Base-by-base conservation (phyloP, 1,140 invertebrate genomes). In the Megalonaias nervosa region DNA sequence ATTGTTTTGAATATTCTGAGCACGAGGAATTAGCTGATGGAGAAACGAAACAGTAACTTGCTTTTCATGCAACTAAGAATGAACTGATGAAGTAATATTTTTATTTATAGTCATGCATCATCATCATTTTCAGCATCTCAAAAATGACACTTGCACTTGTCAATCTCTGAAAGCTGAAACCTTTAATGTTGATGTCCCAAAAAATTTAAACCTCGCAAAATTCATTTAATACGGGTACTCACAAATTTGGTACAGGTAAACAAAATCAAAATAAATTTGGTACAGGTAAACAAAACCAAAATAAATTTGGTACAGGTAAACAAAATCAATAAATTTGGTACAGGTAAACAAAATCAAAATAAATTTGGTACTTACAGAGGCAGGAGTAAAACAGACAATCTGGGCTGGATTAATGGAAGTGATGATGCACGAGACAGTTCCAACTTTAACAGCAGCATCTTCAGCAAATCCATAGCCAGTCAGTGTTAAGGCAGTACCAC, bases 391-490 rank as follows among this genome's bases (percentile, higher is more conserved):
- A 48, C 76, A 78, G 4, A 26, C n/a, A 21, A 78, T 78, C 15
- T 62, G 17, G 15, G 26, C 58, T 17, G 66, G 56, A 11, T 48
- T 6, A 15, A 67, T 12, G 65, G 19, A 58, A 15, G 48, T 57
- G 6, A 69, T 48, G 11, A 12, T 59, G 62, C 76, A 78, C 0
- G 19, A n/a, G 4, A 17, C 38, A 11, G 31, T 55, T 23, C 74
- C 74, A 6, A 78, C 67, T 19, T 31, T 64, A 11, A 78, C 71
- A 59, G 56, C 62, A 2, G 71, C 59, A 26, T 26, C 65, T 57
- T 17, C 1, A 11, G 61, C 74, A 71, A 78, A 78, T 12, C 76
- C 76, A 60, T 74, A 73, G 11, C 76, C 76, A n/a, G 15, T 69
- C 16, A 78, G 68, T 21, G 76, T 78, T n/a, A 78, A 26, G 58